A percentile compares a stretch with the other conserved stretches of the same genome.
These are phyloP conservation scores for Dromiciops gliroides DNA, from an alignment of 2,113 vertebrate species.

Conservation along the genomic window DNA sequence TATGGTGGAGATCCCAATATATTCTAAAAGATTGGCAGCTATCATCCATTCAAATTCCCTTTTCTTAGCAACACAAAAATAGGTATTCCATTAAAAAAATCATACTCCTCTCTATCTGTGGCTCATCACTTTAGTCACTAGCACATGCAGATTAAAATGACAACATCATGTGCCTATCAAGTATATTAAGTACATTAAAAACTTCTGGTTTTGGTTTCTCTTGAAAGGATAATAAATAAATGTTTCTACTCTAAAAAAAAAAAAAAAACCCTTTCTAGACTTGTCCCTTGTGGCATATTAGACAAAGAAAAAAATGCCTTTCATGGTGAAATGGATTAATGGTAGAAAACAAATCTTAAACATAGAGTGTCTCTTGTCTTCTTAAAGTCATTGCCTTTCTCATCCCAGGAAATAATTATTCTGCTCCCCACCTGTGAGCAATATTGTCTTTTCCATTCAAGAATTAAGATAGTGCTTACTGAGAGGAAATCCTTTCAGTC, in stretches of 20 bases:
- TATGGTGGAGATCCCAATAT: background rate
- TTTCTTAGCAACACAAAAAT: background rate
- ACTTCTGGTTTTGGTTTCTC: background rate
- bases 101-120: background rate
- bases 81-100: background rate
- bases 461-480: background rate
- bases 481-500: background rate
- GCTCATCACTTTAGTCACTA: background rate
- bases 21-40: background rate
- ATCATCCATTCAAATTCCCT: background rate
- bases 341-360: background rate
- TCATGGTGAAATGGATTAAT: background rate
- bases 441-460: background rate
- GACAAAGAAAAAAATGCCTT: background rate
- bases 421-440: rapidly evolving
- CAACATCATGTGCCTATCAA: background rate
- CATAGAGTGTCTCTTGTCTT: background rate
- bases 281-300: background rate
- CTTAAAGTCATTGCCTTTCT: background rate
- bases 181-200: background rate
- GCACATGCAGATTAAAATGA: background rate
- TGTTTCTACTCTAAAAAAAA: background rate
- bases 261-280: background rate
- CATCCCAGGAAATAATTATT: background rate
- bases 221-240: background rate